Conservation (phyloP, 2,113 vertebrate genomes). For the Microcebus jonahi region DNA sequence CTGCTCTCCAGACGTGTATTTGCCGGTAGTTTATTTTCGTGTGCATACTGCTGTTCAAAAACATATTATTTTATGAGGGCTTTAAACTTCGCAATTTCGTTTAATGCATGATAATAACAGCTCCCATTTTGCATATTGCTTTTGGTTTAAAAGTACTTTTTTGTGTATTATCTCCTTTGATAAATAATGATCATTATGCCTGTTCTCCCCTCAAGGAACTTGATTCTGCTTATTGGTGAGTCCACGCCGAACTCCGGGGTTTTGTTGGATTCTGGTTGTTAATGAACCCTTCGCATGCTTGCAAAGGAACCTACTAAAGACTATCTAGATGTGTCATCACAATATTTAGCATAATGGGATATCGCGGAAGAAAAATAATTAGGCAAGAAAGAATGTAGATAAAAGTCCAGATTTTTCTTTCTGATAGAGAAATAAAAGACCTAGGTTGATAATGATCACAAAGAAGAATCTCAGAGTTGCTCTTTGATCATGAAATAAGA, state of each 20-base stretch:
- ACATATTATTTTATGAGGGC: neutral
- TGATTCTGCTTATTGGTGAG: conserved; percentile 25
- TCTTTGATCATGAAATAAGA: conserved; percentile 20
- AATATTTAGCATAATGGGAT: conserved; percentile 71
- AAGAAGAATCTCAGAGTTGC: neutral
- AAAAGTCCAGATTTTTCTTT: conserved; percentile 45
- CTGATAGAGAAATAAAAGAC: conserved; percentile 41
- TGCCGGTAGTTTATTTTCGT: neutral
- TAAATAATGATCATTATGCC: conserved; percentile 62
- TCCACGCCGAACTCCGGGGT: neutral
- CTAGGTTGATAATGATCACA: conserved; percentile 29
- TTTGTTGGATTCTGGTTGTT: conserved; percentile 5
- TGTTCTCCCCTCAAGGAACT: conserved; percentile 15
- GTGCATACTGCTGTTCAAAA: neutral
- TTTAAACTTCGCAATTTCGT: conserved; percentile 34
- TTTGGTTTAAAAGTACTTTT: conserved; percentile 35
- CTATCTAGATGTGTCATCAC: conserved; percentile 67
- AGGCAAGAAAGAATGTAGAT: conserved; percentile 67
- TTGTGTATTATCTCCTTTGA: conserved; percentile 60
- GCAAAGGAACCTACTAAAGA: conserved; percentile 3
- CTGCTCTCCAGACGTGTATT: neutral
- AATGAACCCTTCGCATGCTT: conserved; percentile 55
- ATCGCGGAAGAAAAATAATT: conserved; percentile 67
- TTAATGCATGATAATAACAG: conserved; percentile 17
- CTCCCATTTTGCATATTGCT: conserved; percentile 24